phyloP scores from a whole-genome alignment of 92 coral and sea anemone genomes.

The Montipora capitata region DNA sequence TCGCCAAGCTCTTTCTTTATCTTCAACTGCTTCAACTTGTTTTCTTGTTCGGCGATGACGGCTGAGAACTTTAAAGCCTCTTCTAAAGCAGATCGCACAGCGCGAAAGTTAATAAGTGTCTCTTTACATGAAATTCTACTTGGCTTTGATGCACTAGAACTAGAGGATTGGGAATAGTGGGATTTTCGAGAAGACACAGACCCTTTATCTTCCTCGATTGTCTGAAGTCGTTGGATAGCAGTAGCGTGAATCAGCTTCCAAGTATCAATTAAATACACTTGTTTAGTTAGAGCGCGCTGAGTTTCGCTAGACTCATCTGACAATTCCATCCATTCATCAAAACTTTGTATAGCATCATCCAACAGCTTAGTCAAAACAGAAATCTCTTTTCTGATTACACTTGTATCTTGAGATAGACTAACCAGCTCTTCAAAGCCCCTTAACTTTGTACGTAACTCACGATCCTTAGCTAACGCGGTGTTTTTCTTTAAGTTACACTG shows the following conservation, averaged over 20 bases:
- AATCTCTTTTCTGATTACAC: constrained; percentile 16
- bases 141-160: neutral
- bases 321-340: constrained; percentile 54
- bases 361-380: constrained; percentile 7
- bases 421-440: constrained; percentile 11
- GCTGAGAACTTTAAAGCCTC: constrained; percentile 38
- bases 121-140: constrained; percentile 24
- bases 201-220: constrained; percentile 22
- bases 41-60: constrained; percentile 39
- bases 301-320: constrained; percentile 2
- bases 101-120: constrained; percentile 3
- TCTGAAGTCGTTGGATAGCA: constrained; percentile 24
- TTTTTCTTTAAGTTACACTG: constrained; percentile 27
- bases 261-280: constrained; percentile 26
- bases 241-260: constrained; percentile 39
- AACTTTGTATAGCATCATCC: constrained; percentile 24
- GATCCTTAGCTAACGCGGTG: constrained; percentile 6
- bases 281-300: constrained; percentile 21
- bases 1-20: constrained; percentile 51
- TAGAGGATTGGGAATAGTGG: constrained; percentile 13
- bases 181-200: constrained; percentile 32
- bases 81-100: constrained; percentile 32
- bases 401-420: neutral
- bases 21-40: neutral
- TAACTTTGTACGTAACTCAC: constrained; percentile 11